Conservation (phyloP, 2,888 invertebrate genomes). For the Xestia xanthographa region DNA sequence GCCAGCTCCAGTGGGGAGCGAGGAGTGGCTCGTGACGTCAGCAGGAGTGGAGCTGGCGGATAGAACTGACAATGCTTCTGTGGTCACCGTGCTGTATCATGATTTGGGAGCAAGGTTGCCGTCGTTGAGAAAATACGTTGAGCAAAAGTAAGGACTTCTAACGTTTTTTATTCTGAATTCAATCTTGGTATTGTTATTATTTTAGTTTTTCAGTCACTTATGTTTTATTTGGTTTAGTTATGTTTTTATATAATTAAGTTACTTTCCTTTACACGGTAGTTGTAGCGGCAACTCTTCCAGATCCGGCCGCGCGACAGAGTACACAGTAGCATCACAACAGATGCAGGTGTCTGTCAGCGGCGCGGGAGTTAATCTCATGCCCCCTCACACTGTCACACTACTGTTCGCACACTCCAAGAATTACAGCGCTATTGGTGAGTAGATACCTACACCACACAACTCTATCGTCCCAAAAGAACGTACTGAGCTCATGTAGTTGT, state of each 20-base stretch:
- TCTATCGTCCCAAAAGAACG: background rate
- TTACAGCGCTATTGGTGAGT: constrained; percentile 84
- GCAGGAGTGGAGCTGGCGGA: constrained; percentile 82
- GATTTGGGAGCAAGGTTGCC: constrained; percentile 92
- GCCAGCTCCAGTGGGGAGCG: constrained; percentile 66
- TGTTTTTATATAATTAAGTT: constrained; percentile 31
- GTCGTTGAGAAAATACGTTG: constrained; percentile 87
- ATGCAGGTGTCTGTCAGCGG: constrained; percentile 81
- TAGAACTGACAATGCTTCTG: constrained; percentile 78
- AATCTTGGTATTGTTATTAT: background rate
- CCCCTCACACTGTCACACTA: constrained; percentile 81
- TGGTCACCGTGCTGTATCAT: constrained; percentile 91
- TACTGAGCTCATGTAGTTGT: constrained; percentile 11
- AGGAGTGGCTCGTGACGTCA: constrained; percentile 83
- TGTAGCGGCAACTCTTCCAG: constrained; percentile 86
- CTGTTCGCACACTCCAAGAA: constrained; percentile 84
- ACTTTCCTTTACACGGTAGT: constrained; percentile 62
- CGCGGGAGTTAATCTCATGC: constrained; percentile 79
- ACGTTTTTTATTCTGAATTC: background rate
- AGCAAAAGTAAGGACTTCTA: constrained; percentile 90
- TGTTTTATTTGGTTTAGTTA: background rate
- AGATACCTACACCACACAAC: background rate
- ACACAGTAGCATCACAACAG: constrained; percentile 91
- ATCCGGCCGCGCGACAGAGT: constrained; percentile 92
- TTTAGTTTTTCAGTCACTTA: too few relatives aligned